phyloP scores from a whole-genome alignment of 2,888 invertebrate species.

The Caenorhabditis imperialis region DNA sequence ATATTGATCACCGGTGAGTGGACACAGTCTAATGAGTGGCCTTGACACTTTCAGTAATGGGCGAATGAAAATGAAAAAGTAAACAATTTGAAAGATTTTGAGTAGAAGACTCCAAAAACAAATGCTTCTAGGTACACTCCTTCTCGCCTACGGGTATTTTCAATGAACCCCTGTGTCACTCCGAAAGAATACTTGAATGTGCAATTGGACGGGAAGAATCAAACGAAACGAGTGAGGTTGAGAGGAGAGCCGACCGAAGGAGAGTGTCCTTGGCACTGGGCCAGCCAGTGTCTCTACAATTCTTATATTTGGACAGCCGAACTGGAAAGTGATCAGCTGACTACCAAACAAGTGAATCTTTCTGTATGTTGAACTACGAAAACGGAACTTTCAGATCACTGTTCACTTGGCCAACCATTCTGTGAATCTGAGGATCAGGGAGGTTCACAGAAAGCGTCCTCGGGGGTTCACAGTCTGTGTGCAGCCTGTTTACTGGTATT shows the following conservation, averaged over 20 bases:
- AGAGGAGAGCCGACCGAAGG: conserved; percentile 49
- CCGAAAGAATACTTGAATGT: conserved; percentile 16
- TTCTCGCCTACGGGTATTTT: conserved; percentile 38
- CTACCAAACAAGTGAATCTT: not conserved
- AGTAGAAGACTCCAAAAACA: too few relatives aligned
- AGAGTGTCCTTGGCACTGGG: conserved; percentile 63
- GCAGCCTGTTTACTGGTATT: conserved; percentile 66
- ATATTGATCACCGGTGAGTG: conserved; percentile 27
- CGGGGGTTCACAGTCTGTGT: conserved; percentile 62
- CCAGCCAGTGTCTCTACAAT: conserved; percentile 48
- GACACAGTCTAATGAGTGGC: too few relatives aligned
- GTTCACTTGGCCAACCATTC: conserved; percentile 5
- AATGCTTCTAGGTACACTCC: conserved; percentile 14
- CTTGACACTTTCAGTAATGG: not conserved
- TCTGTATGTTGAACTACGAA: not conserved
- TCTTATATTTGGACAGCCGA: conserved; percentile 47
- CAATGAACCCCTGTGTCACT: conserved; percentile 44
- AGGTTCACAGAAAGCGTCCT: conserved; percentile 1
- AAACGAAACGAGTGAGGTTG: conserved; percentile 16
- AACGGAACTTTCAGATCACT: too few relatives aligned
- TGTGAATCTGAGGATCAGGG: conserved; percentile 1
- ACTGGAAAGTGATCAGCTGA: not conserved
- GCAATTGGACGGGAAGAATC: conserved; percentile 3
- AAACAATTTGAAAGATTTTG: not conserved
- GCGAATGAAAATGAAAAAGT: not conserved